Conservation (phyloP, 2,797 vertebrate genomes). For the Acipenser transmontanus region DNA sequence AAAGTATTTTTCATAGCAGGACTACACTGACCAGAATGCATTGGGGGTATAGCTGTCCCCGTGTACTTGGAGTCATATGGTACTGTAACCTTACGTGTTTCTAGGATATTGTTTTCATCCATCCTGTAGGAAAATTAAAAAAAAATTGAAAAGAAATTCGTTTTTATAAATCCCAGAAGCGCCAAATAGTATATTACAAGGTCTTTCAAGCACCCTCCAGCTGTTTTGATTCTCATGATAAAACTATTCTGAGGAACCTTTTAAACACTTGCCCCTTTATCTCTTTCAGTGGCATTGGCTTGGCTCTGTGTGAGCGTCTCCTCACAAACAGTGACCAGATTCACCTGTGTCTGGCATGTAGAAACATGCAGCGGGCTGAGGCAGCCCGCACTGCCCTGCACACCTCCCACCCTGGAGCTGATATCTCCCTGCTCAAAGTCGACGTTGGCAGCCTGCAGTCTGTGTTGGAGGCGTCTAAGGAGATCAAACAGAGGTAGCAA, state of each 20-base stretch:
- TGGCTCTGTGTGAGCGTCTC: constrained; percentile 75
- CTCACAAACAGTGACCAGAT: constrained; percentile 61
- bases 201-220: too few relatives aligned
- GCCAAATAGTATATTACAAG: too few relatives aligned
- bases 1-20: too few relatives aligned
- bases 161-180: too few relatives aligned
- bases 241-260: not conserved
- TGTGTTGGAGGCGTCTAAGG: constrained; percentile 59
- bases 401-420: constrained; percentile 55
- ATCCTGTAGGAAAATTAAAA: too few relatives aligned
- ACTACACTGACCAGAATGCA: too few relatives aligned
- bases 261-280: not conserved
- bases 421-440: constrained; percentile 65
- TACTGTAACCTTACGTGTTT: not conserved
- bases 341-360: constrained; percentile 80
- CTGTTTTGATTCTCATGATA: too few relatives aligned
- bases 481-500: constrained; percentile 70
- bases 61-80: too few relatives aligned
- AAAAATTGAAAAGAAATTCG: too few relatives aligned
- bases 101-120: too few relatives aligned
- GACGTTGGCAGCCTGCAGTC: constrained; percentile 76
- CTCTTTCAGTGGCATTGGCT: constrained; percentile 72
- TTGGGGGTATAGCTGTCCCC: too few relatives aligned
- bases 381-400: constrained; percentile 58
- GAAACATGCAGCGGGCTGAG: constrained; percentile 62